Base-by-base conservation (phyloP, 2,113 vertebrate genomes). In the Pluvianellus socialis region DNA sequence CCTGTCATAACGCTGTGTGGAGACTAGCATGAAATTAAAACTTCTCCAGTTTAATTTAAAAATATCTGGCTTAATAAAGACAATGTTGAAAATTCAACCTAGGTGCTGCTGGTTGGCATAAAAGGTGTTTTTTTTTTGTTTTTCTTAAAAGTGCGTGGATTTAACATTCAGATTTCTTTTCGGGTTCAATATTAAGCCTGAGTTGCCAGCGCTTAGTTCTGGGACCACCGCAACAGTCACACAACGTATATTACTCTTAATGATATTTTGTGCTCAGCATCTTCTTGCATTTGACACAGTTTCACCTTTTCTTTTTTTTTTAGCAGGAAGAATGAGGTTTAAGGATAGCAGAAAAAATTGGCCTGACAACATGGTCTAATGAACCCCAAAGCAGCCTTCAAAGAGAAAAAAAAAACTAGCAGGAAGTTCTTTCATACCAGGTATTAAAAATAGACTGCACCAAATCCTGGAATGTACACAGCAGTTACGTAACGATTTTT, bases 341-440 rank as follows among this genome's bases (percentile, higher is more conserved):
- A 82, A 73, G 84, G 89, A 62, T 30, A 88, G 71, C 58, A 91
- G 62, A 85, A 77, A 90, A 90, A 82, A 70, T 58, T 72, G 77
- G 62, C 66, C 89, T 76, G 47, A 86, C 77, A 66, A 65, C 22
- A 92, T 50, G 70, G 89, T 85, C 84, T 68, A 90, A 87, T 66
- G 93, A 91, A 79, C 73, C 74, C 85, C 84, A 92, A 94, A 89
- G 50, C 38, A 79, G 94, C 79, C 83, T 95, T 85, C 86, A 94
- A 97, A 85, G 86, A 92, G 81, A 94, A 96, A 97, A 97, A 96
- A 94, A 96, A 97, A 97, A 96, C 86, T 92, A 94, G 89, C 96
- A 97, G 95, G 96, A 97, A 97, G 92, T 95, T 94, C 88, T 91
- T 84, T 97, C 85, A 73, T 90, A 96, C 70, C 67, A 56, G 89